Conservation (phyloP, 2,888 invertebrate genomes). For the Punctoribates punctum region DNA sequence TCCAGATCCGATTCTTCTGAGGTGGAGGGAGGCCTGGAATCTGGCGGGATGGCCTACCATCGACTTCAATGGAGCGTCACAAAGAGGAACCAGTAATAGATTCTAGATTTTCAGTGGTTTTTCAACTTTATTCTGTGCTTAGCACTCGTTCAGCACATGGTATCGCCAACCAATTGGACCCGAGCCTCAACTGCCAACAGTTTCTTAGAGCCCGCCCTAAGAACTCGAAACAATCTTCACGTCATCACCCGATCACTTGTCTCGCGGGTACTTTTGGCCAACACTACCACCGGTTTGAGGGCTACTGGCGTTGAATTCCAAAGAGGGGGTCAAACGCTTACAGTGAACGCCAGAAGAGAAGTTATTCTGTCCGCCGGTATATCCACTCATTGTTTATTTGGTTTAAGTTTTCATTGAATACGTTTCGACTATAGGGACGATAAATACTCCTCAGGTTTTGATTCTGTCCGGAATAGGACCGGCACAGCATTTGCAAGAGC, state of each 20-base stretch:
- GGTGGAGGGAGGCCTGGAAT: constrained; percentile 31
- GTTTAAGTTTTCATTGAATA: background rate
- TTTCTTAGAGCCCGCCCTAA: constrained; percentile 24
- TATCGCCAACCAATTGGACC: constrained; percentile 25
- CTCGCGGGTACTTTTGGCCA: constrained; percentile 21
- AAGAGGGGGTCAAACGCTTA: background rate
- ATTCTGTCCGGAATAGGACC: constrained; percentile 39
- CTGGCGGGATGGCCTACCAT: constrained; percentile 23
- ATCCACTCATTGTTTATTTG: background rate
- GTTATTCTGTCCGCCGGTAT: constrained; percentile 38
- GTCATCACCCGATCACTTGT: constrained; percentile 18
- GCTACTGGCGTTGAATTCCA: constrained; percentile 30
- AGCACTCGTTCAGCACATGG: constrained; percentile 34
- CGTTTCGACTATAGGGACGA: background rate
- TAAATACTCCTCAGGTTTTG: constrained; percentile 38
- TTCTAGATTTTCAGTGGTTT: background rate
- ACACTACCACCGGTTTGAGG: constrained; percentile 21
- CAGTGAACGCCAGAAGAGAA: constrained; percentile 23
- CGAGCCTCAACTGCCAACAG: constrained; percentile 23
- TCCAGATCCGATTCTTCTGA: constrained; percentile 39
- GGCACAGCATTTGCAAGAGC: constrained; percentile 17
- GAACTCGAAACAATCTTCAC: constrained; percentile 25
- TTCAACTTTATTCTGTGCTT: background rate
- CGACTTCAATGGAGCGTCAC: constrained; percentile 41
- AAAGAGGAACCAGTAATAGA: constrained; percentile 41